Percentiles rank a stretch among this genome's conserved stretches.
Conservation (phyloP, 1,140 invertebrate species). For the Papilio dardanus region DNA sequence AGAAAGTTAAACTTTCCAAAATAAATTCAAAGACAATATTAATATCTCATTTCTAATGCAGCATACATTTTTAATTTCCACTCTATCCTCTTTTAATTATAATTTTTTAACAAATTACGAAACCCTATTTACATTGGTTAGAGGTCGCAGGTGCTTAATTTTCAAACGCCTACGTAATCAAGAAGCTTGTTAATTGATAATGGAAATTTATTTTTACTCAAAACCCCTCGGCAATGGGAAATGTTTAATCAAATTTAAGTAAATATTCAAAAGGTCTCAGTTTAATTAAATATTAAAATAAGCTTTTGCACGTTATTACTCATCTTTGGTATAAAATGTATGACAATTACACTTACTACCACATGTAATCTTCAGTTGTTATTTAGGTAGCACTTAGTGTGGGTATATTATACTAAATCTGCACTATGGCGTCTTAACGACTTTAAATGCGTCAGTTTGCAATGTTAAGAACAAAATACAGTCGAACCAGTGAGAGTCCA, state of each 20-base stretch:
- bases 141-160: slow-evolving; percentile 6
- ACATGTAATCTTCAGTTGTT: no score
- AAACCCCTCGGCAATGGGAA: background rate
- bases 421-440: no score
- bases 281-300: background rate
- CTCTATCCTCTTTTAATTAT: background rate
- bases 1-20: no score
- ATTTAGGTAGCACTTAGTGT: no score
- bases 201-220: slow-evolving; percentile 19
- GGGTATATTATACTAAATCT: no score
- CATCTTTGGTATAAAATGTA: background rate
- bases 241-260: slow-evolving; percentile 7
- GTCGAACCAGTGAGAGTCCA: no score
- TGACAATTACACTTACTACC: no score
- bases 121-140: slow-evolving; percentile 4
- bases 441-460: no score
- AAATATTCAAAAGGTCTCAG: background rate
- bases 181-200: slow-evolving; percentile 6
- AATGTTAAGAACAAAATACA: no score
- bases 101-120: background rate
- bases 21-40: no score
- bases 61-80: background rate
- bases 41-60: no score
- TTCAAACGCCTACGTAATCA: background rate
- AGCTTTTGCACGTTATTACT: background rate